Evolutionary conservation across 2,113 vertebrate species (phyloP), one percentile per base, ranked within the genome.

Genomic region (Ellobius talpinus): DNA sequence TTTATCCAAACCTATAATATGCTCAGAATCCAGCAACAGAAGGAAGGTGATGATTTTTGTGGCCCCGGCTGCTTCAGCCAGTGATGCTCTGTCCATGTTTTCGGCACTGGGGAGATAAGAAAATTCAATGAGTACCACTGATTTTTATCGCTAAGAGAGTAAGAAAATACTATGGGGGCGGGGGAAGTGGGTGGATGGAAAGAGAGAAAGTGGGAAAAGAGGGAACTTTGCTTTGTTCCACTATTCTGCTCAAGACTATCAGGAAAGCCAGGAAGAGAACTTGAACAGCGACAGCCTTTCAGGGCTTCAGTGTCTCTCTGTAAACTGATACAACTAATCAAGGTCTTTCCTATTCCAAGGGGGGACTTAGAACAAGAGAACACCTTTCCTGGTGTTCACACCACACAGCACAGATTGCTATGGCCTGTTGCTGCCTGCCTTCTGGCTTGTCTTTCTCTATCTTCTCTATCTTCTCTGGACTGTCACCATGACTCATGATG

Each of bases 61-160:
- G n/a, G 26, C 24, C 61, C 36, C 78, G 21, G 55, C 72, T 33
- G 26, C 29, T 88, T 36, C 61, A 26, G 0, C 1, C 24, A 36
- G 33, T 31, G 45, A 50, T 8, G 17, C 47, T 94, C 77, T 8
- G 26, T 31, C 23, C 12, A 36, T 39, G 50, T 87, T 70, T 79
- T 47, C 31, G 23, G 6, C 36, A 29, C 50, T 79, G 42, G 93
- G 24, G n/a, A 85, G 52, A 24, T 45, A 31, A 82, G 61, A 96
- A 50, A 92, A 87, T 65, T 79, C 65, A 42, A 24, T 1, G 0
- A 92, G 42, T 45, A 63, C 31, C 72, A 21, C 1, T 36, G 24
- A 79, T 74, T 95, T 87, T 87, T 93, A 85, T 77, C 31, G 63
- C 77, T 31, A 55, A 79, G 26, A 58, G 73, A 79, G 31, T 47